Evolutionary conservation across 2,113 vertebrate species (phyloP).

Genomic region (Myodes glareolus): DNA sequence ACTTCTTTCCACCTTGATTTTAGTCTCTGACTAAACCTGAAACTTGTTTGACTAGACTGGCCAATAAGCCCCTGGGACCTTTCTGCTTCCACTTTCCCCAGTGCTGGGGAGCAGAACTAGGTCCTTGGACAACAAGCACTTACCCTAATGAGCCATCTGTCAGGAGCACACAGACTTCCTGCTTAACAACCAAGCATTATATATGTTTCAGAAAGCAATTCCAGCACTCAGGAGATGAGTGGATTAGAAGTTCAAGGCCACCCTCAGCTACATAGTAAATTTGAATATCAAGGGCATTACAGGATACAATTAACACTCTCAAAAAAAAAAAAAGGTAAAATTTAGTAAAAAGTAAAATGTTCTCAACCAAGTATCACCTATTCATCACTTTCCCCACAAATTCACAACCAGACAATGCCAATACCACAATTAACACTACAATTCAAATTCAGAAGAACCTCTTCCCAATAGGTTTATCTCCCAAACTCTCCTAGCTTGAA

Average conservation of each 20-base stretch:
- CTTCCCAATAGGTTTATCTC: background rate
- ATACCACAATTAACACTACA: background rate
- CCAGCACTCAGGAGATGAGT: background rate
- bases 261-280: background rate
- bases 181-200: background rate
- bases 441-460: conserved; percentile 1
- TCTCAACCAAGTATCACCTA: background rate
- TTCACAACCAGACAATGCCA: background rate
- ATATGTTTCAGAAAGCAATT: conserved; percentile 34
- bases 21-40: background rate
- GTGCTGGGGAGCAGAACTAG: background rate
- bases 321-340: background rate
- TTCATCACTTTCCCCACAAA: conserved; percentile 6
- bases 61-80: background rate
- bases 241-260: background rate
- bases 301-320: background rate
- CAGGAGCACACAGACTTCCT: background rate
- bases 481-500: background rate
- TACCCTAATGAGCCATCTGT: background rate
- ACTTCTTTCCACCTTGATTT: background rate
- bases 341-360: background rate
- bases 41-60: background rate
- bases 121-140: background rate
- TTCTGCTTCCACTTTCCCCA: background rate
- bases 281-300: background rate